Conservation (phyloP, 2,888 invertebrate genomes). For the Macaria notata region DNA sequence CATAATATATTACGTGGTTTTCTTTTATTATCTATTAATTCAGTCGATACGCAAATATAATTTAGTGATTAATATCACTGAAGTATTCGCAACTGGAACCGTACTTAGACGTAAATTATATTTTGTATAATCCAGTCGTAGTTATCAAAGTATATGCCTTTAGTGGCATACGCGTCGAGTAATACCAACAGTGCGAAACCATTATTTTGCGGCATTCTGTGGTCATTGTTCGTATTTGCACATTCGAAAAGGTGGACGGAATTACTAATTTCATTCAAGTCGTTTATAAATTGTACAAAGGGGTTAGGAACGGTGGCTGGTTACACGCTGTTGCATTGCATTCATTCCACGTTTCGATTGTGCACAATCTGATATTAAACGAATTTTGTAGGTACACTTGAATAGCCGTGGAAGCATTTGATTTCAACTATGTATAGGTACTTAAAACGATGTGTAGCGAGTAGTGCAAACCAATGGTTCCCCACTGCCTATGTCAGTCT, state of each 20-base stretch:
- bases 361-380: conserved; percentile 11
- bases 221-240: conserved; percentile 45
- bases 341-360: conserved; percentile 12
- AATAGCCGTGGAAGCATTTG: conserved; percentile 6
- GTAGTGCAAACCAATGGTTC: conserved; percentile 52
- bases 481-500: conserved; percentile 72
- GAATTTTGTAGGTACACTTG: not conserved
- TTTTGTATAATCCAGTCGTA: conserved; percentile 52
- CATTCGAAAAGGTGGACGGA: conserved; percentile 78
- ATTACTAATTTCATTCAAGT: conserved; percentile 44
- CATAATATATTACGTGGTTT: conserved; percentile 68
- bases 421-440: conserved; percentile 10
- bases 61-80: conserved; percentile 70
- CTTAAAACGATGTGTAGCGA: conserved; percentile 18
- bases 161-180: conserved; percentile 37
- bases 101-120: conserved; percentile 36
- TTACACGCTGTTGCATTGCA: not conserved
- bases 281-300: conserved; percentile 14
- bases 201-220: conserved; percentile 39
- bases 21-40: conserved; percentile 72
- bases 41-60: conserved; percentile 74
- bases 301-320: conserved; percentile 6
- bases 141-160: conserved; percentile 28
- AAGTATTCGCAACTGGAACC: conserved; percentile 60
- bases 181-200: conserved; percentile 61